A percentile compares a stretch with the other conserved stretches of the same genome.
Conservation (phyloP, 2,888 invertebrate species). For the Orthonevra nobilis region DNA sequence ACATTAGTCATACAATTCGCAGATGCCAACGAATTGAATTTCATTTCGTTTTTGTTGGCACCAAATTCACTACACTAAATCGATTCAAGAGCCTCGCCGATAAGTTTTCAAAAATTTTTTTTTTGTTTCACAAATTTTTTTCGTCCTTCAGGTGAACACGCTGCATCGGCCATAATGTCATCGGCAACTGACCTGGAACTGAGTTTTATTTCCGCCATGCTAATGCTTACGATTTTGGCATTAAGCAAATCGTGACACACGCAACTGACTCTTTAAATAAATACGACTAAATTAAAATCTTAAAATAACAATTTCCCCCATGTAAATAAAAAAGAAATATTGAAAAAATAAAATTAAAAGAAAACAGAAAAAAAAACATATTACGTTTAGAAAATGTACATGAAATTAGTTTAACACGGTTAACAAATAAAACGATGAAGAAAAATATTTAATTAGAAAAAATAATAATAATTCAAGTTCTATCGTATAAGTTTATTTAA, state of each 20-base stretch:
- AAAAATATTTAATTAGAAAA: too few relatives aligned
- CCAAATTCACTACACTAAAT: slow-evolving; percentile 5
- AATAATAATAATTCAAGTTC: slow-evolving; percentile 52
- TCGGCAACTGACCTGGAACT: slow-evolving; percentile 67
- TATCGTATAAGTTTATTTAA: slow-evolving; percentile 53
- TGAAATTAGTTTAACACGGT: slow-evolving; percentile 50
- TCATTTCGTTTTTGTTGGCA: slow-evolving; percentile 33
- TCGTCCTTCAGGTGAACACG: slow-evolving; percentile 71
- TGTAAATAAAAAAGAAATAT: slow-evolving; percentile 42
- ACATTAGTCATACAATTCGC: slow-evolving; percentile 43
- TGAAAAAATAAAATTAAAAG: slow-evolving; percentile 27
- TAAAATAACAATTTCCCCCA: not conserved
- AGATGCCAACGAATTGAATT: slow-evolving; percentile 33
- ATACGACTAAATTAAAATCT: slow-evolving; percentile 1
- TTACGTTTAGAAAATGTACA: slow-evolving; percentile 58
- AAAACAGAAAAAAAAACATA: slow-evolving; percentile 16
- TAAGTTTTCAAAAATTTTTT: slow-evolving; percentile 20
- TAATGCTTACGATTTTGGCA: slow-evolving; percentile 45
- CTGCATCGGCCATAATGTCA: slow-evolving; percentile 74
- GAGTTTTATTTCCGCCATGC: slow-evolving; percentile 43
- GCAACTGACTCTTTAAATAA: slow-evolving; percentile 9
- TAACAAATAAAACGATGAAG: slow-evolving; percentile 32
- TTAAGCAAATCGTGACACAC: slow-evolving; percentile 57
- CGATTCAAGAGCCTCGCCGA: slow-evolving; percentile 12
- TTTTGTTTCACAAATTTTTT: not conserved